Conservation (phyloP, 2,888 invertebrate species). For the Polydrusus tereticollis region DNA sequence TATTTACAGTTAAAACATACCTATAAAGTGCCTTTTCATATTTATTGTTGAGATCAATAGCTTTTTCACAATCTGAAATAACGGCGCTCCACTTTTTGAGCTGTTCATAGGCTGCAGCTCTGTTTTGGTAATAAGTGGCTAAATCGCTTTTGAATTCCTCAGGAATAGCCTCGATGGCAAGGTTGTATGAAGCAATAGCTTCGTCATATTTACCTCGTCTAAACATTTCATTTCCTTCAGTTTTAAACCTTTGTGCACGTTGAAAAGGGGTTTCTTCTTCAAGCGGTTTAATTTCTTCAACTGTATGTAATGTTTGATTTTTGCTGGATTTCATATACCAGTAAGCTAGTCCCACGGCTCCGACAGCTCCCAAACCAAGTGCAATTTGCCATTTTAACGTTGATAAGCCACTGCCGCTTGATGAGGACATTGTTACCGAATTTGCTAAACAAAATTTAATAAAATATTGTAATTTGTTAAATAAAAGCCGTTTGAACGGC, state of each 20-base stretch:
- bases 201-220: slow-evolving; percentile 90
- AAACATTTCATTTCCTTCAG: slow-evolving; percentile 91
- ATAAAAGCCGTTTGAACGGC: slow-evolving; percentile 13
- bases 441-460: slow-evolving; percentile 15
- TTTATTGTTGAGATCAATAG: slow-evolving; percentile 85
- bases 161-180: slow-evolving; percentile 93
- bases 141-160: slow-evolving; percentile 79
- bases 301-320: slow-evolving; percentile 58
- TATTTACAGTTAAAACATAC: slow-evolving; percentile 13
- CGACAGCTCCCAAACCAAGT: slow-evolving; percentile 84
- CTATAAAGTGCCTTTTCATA: slow-evolving; percentile 88
- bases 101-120: slow-evolving; percentile 95
- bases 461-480: slow-evolving; percentile 2
- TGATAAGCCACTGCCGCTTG: slow-evolving; percentile 59
- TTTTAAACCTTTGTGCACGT: slow-evolving; percentile 84
- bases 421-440: slow-evolving; percentile 52
- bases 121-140: slow-evolving; percentile 94
- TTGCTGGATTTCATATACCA: slow-evolving; percentile 69
- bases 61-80: slow-evolving; percentile 87
- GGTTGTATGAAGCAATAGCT: slow-evolving; percentile 90
- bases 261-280: slow-evolving; percentile 74
- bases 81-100: slow-evolving; percentile 87
- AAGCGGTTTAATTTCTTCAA: slow-evolving; percentile 43
- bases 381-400: slow-evolving; percentile 91
- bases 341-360: slow-evolving; percentile 82